These are phyloP conservation scores for Stenichneumon culpator DNA, from an alignment of 2,888 invertebrate genomes.

Conservation along the genomic window DNA sequence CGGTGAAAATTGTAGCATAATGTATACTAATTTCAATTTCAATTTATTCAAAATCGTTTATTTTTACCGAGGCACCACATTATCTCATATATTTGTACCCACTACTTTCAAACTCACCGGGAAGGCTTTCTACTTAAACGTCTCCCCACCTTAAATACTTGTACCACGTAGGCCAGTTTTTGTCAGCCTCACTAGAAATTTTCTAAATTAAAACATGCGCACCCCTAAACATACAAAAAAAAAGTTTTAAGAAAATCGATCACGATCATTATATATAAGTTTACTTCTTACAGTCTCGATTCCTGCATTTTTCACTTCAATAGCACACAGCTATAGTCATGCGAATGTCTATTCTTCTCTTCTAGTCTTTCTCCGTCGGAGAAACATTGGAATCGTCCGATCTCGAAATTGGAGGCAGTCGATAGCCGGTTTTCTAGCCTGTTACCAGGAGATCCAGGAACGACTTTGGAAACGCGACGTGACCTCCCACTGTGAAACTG, in stretches of 20 bases:
- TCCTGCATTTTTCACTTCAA: background rate
- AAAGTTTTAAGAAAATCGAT: background rate
- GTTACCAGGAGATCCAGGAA: constrained; percentile 24
- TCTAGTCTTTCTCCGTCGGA: constrained; percentile 4
- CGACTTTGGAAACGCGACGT: constrained; percentile 49
- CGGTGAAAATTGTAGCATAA: too few species aligned
- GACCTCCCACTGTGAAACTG: constrained; percentile 53
- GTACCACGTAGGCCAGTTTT: too few species aligned
- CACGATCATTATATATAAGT: background rate
- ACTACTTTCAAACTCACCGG: too few species aligned
- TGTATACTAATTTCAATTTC: too few species aligned
- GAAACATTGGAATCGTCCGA: constrained; percentile 46
- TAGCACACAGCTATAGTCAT: background rate
- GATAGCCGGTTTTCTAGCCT: constrained; percentile 6
- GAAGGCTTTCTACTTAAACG: too few species aligned
- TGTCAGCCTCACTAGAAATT: too few species aligned
- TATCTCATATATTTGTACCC: too few species aligned
- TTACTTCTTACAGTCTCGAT: background rate
- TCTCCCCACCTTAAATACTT: too few species aligned
- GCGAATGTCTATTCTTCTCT: background rate
- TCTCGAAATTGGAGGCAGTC: constrained; percentile 46
- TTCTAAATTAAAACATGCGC: too few species aligned
- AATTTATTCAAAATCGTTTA: too few species aligned
- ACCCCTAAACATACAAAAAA: too few species aligned
- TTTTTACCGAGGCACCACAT: too few species aligned